Evolutionary conservation across 2,113 vertebrate genomes (phyloP).

Genomic region (Zingel zingel): DNA sequence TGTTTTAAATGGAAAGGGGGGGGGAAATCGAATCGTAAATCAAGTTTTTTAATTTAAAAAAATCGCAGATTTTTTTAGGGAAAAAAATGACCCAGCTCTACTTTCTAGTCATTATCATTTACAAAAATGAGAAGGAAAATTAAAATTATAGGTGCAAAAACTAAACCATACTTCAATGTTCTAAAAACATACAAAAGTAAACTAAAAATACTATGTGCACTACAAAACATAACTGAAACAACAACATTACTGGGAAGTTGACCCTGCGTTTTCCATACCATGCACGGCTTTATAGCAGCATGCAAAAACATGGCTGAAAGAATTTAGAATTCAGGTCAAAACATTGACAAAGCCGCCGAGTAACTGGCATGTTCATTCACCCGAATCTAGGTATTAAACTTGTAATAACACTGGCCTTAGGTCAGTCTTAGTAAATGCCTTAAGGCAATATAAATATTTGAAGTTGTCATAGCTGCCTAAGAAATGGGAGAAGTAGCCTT

Average conservation of each 20-base stretch:
- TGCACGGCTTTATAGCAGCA: neutral
- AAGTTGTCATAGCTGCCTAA: neutral
- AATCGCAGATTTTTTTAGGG: no score
- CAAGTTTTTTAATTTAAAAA: no score
- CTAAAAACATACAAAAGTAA: neutral
- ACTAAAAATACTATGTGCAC: neutral
- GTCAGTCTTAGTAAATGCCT: neutral
- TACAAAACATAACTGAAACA: neutral
- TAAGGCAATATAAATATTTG: neutral
- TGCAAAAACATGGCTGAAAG: neutral
- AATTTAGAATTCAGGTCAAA: slow-evolving; percentile 8
- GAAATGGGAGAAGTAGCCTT: neutral
- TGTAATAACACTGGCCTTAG: neutral
- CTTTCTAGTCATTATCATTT: neutral
- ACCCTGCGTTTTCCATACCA: fast-evolving
- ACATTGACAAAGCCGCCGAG: neutral
- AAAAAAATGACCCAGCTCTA: no score
- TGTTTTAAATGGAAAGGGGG: no score
- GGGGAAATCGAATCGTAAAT: no score
- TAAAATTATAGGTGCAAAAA: neutral
- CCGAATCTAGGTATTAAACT: neutral
- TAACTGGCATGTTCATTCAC: neutral
- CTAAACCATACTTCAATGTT: no score
- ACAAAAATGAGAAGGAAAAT: neutral
- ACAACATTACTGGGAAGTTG: neutral